phyloP scores from a whole-genome alignment of 2,888 invertebrate species.

The Notodonta ziczac region DNA sequence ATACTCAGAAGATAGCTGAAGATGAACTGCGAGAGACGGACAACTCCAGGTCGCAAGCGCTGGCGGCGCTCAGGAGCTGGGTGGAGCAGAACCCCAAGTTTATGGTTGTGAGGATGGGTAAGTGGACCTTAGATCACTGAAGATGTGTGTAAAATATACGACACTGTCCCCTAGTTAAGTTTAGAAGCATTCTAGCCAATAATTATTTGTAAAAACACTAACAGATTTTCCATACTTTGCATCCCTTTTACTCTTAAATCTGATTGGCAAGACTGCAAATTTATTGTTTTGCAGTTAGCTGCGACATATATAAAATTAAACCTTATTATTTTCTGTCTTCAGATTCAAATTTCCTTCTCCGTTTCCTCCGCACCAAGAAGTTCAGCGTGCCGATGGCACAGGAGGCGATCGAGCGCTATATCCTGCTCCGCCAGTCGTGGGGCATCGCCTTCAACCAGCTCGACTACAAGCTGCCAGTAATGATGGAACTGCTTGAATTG shows the following conservation, averaged over 20 bases:
- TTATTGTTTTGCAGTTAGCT: too few species aligned
- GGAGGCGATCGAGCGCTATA: slow-evolving; percentile 90
- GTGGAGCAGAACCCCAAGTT: slow-evolving; percentile 89
- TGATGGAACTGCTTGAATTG: slow-evolving; percentile 88
- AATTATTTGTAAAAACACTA: too few species aligned
- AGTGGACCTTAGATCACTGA: slow-evolving; percentile 26
- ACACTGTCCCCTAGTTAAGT: too few species aligned
- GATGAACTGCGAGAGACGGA: slow-evolving; percentile 89
- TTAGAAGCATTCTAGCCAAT: too few species aligned
- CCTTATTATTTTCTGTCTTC: slow-evolving; percentile 13
- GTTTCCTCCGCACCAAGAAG: slow-evolving; percentile 92
- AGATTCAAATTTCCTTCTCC: slow-evolving; percentile 89
- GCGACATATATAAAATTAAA: too few species aligned
- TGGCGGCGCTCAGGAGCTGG: slow-evolving; percentile 88
- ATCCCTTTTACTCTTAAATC: too few species aligned
- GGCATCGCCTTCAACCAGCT: slow-evolving; percentile 90
- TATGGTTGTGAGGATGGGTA: slow-evolving; percentile 88
- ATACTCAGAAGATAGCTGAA: slow-evolving; percentile 86
- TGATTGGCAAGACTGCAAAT: too few species aligned
- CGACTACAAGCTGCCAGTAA: slow-evolving; percentile 88
- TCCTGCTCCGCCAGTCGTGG: slow-evolving; percentile 90
- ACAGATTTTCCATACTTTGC: too few species aligned
- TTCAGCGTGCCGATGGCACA: slow-evolving; percentile 92
- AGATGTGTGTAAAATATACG: too few species aligned
- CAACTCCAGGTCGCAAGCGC: slow-evolving; percentile 86